Percentiles rank a stretch among this genome's conserved stretches.
phyloP scores from a whole-genome alignment of 2,113 vertebrate genomes.

The Aepyceros melampus region DNA sequence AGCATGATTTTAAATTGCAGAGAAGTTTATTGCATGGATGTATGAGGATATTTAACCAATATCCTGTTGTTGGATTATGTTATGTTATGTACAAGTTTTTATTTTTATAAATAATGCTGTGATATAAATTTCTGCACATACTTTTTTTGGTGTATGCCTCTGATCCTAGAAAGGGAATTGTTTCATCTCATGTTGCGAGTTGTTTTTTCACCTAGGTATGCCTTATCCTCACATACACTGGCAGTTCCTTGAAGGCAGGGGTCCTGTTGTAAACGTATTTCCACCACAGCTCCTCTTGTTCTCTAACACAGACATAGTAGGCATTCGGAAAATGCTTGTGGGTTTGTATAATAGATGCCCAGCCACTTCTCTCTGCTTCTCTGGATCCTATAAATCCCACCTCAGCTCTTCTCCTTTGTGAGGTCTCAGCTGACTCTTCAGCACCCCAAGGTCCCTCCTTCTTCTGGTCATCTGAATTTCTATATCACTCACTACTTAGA shows the following conservation, averaged over 20 bases:
- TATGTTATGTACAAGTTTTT: not conserved
- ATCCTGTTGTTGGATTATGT: not conserved
- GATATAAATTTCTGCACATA: not conserved
- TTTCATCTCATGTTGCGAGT: not conserved
- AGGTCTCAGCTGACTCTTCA: not conserved
- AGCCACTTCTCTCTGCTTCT: not conserved
- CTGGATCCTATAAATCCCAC: not conserved
- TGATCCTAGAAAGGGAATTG: not conserved
- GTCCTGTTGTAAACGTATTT: not conserved
- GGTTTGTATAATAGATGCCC: not conserved
- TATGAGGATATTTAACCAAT: not conserved
- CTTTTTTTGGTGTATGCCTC: not conserved
- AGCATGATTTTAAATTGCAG: not conserved
- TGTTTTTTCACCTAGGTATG: not conserved
- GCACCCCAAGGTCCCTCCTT: not conserved
- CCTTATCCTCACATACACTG: not conserved
- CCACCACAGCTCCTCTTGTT: not conserved
- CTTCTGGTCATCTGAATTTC: not conserved
- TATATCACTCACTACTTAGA: not conserved
- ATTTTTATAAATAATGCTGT: not conserved
- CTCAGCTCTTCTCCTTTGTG: not conserved
- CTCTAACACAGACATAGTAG: not conserved
- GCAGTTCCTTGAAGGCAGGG: not conserved
- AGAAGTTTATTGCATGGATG: not conserved
- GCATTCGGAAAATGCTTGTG: not conserved